Conservation (phyloP, 2,888 invertebrate species). For the Tricholauxania praeusta region DNA sequence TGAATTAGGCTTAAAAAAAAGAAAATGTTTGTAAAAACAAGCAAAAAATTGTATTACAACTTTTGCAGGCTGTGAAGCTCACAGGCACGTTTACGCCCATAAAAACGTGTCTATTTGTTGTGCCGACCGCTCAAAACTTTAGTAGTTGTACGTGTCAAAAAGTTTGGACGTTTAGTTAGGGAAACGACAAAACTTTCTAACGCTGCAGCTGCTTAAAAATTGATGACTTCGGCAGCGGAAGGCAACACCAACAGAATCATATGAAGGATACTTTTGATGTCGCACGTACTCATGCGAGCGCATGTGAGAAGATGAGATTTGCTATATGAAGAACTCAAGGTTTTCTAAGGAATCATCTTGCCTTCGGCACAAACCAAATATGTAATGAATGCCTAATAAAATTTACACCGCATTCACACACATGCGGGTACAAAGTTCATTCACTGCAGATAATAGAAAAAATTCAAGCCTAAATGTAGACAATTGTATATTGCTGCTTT, state of each 20-base stretch:
- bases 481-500: too few species aligned
- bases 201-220: conserved; percentile 17
- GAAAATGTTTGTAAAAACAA: conserved; percentile 40
- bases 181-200: neutral
- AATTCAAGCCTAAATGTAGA: too few species aligned
- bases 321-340: conserved; percentile 3
- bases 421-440: too few species aligned
- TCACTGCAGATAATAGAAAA: too few species aligned
- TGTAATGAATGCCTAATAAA: neutral
- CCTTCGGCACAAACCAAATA: neutral
- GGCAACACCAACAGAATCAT: too few species aligned
- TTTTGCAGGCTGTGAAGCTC: conserved; percentile 31
- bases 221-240: neutral
- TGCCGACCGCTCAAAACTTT: conserved; percentile 55
- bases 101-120: conserved; percentile 55
- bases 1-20: conserved; percentile 49
- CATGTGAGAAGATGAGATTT: conserved; percentile 7
- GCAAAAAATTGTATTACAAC: conserved; percentile 3
- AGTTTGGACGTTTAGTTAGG: conserved; percentile 50
- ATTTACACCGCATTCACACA: too few species aligned
- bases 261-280: conserved; percentile 1
- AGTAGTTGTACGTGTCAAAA: conserved; percentile 57
- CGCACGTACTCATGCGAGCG: neutral
- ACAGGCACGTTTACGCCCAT: conserved; percentile 49
- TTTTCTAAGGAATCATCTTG: neutral